phyloP scores from a whole-genome alignment of 2,888 invertebrate genomes.

The Saturnia pavonia region DNA sequence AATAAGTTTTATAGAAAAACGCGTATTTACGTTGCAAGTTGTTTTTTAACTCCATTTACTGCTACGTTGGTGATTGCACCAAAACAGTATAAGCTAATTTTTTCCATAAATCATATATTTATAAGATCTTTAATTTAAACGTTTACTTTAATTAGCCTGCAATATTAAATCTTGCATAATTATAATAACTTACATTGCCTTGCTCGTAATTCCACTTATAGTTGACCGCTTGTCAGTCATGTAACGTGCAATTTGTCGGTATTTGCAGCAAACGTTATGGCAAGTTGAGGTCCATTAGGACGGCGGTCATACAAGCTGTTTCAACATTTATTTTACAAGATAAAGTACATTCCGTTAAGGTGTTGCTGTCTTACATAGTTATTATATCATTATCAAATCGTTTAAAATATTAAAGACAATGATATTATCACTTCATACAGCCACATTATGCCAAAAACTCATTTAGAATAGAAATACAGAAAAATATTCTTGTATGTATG shows the following conservation, averaged over 20 bases:
- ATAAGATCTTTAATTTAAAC: not conserved
- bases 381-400: too few relatives aligned
- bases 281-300: constrained; percentile 33
- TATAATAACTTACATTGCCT: not conserved
- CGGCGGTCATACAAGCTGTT: constrained; percentile 5
- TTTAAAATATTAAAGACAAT: too few relatives aligned
- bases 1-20: too few relatives aligned
- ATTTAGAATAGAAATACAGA: too few relatives aligned
- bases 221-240: constrained; percentile 26
- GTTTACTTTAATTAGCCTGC: not conserved
- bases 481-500: too few relatives aligned
- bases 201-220: not conserved
- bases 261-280: constrained; percentile 24
- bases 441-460: too few relatives aligned
- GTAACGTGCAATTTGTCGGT: constrained; percentile 32
- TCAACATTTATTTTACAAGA: not conserved
- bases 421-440: too few relatives aligned
- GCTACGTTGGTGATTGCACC: not conserved
- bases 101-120: not conserved
- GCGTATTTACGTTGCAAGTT: too few relatives aligned
- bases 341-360: constrained; percentile 11
- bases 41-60: not conserved
- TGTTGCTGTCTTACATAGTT: not conserved
- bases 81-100: not conserved
- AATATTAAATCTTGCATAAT: constrained; percentile 1